A percentile compares a stretch with the other conserved stretches of the same genome.
phyloP scores from a whole-genome alignment of 2,113 vertebrate genomes.

The Eidolon helvum region DNA sequence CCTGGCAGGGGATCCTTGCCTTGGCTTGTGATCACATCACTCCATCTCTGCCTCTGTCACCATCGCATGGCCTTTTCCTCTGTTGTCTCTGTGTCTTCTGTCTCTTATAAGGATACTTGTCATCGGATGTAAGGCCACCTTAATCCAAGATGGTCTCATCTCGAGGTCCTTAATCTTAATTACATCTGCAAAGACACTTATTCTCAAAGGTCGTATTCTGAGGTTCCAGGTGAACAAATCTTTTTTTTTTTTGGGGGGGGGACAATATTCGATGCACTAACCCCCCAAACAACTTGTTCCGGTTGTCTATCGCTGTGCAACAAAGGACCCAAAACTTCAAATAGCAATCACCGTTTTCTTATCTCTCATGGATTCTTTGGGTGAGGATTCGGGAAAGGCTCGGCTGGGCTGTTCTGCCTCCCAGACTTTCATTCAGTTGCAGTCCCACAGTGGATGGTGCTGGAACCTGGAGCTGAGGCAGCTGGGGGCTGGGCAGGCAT shows the following conservation, averaged over 20 bases:
- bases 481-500: not conserved
- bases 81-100: not conserved
- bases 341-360: not conserved
- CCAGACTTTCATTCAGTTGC: not conserved
- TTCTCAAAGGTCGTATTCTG: not conserved
- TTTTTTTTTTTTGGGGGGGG: not conserved
- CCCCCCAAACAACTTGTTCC: not conserved
- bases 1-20: not conserved
- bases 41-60: not conserved
- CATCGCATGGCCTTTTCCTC: not conserved
- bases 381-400: not conserved
- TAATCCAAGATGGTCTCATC: not conserved
- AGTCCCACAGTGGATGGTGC: not conserved
- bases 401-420: not conserved
- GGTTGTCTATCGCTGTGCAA: not conserved
- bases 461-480: not conserved
- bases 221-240: not conserved
- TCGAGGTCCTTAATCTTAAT: not conserved
- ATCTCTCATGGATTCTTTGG: not conserved
- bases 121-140: not conserved
- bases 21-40: not conserved
- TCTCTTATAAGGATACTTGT: not conserved
- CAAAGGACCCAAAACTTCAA: not conserved
- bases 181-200: not conserved
- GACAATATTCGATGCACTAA: not conserved